Base-by-base conservation (phyloP, 2,888 invertebrate genomes). In the Agrotis exclamationis region DNA sequence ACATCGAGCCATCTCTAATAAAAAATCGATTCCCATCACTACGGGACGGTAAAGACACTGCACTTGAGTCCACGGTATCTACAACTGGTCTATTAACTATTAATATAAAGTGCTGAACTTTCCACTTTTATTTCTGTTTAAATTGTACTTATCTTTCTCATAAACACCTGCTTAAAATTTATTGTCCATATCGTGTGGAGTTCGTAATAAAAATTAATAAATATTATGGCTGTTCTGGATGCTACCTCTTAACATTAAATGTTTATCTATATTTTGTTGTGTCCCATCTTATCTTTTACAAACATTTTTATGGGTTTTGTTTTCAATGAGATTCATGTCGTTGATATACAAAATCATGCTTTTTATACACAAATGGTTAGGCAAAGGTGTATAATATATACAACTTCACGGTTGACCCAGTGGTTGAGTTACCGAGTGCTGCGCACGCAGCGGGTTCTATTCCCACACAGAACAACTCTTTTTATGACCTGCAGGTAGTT, bases 111-210 rank as follows among this genome's bases (percentile, higher is more conserved):
- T 78, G 65, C 57, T 85, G 80, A 84, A 84, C 85, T 84, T 67
- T 86, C 80, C 79, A 82, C 79, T 80, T 86, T 80, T 84, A 86
- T 87, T 79, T 82, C 71, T 73, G 70, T 79, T 76, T 78, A 78
- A 74, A 70, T 76, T 68, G 70, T 64, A 78, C 79, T n/a, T 85
- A 86, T 88, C 85, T 83, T 67, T 83, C 85, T 82, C 77, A 85
- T 87, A 88, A 88, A 88, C 88, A 91, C 89, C 90, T 90, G 86
- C 84, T 88, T 87, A 79, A 86, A 89, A 91, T 92, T 90, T 91
- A 92, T 89, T 81, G 87, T 86, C 87, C 83, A 88, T 89, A 86
- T 84, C 82, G 79, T 76, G 80, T 75, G 74, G 76, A 70, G 74
- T 47, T 85, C 51, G 73, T 86, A 87, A 89, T 89, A 90, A 88